Evolutionary conservation across 2,888 invertebrate genomes (phyloP).

Genomic region (Cheilosia urbana): DNA sequence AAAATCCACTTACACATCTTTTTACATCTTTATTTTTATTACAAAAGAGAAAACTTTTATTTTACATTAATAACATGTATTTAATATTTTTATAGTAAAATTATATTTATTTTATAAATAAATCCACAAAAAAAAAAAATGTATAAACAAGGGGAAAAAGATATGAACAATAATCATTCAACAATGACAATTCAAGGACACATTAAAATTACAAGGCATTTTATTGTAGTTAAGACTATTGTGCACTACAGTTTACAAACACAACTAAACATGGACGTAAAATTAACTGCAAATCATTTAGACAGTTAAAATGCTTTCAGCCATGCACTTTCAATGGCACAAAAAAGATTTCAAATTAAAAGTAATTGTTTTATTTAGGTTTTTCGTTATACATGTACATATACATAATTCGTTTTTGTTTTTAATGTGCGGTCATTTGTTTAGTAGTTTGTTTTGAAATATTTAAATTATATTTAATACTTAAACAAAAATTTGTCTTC

Average conservation of each 20-base stretch:
- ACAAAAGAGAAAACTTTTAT: conserved; percentile 33
- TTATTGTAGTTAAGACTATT: conserved; percentile 38
- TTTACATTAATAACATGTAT: conserved; percentile 25
- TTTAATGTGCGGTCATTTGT: conserved; percentile 52
- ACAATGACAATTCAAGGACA: conserved; percentile 46
- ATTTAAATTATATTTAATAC: conserved; percentile 58
- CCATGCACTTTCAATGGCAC: conserved; percentile 67
- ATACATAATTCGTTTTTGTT: conserved; percentile 10
- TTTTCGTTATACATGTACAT: conserved; percentile 1
- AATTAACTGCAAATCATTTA: conserved; percentile 20
- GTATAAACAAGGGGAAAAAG: conserved; percentile 3
- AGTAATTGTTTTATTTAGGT: conserved; percentile 32
- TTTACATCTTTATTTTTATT: conserved; percentile 51
- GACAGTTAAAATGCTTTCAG: conserved; percentile 37
- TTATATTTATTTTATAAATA: conserved; percentile 65
- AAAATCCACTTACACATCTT: background rate
- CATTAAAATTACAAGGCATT: conserved; percentile 40
- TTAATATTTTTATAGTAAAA: conserved; percentile 8
- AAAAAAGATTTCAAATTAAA: conserved; percentile 51
- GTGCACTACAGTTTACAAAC: conserved; percentile 47
- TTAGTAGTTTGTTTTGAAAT: conserved; percentile 13
- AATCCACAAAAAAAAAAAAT: conserved; percentile 44
- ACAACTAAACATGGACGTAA: conserved; percentile 22
- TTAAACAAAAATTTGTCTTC: conserved; percentile 68
- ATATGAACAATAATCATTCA: conserved; percentile 40